These are phyloP conservation scores for Prunella himalayana DNA, from an alignment of 2,113 vertebrate species.

Conservation along the genomic window DNA sequence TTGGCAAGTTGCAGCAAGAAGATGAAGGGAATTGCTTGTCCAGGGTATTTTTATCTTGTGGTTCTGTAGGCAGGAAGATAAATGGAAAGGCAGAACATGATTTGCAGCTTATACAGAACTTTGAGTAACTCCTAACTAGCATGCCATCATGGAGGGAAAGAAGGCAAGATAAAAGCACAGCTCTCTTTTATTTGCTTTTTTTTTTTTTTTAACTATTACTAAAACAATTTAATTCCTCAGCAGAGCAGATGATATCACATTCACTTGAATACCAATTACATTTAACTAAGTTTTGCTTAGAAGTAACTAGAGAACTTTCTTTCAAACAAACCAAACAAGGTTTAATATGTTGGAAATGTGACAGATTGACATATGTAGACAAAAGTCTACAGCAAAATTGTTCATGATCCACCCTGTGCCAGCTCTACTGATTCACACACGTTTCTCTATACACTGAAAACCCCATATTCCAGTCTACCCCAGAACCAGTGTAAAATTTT, in stretches of 20 bases:
- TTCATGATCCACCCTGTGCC: neutral
- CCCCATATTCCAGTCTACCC: neutral
- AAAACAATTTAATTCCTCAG: neutral
- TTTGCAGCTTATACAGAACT: neutral
- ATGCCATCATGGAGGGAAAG: neutral
- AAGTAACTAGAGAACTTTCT: neutral
- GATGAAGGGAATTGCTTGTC: neutral
- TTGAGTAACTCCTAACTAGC: neutral
- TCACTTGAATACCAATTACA: neutral
- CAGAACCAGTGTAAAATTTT: neutral
- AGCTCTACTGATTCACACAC: neutral
- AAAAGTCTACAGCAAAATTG: neutral
- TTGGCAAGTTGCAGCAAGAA: neutral
- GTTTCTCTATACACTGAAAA: neutral
- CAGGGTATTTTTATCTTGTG: constrained; percentile 1
- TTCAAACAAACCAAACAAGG: neutral
- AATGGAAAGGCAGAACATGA: neutral
- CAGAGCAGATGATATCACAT: neutral
- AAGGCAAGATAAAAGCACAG: neutral
- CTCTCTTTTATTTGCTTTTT: neutral
- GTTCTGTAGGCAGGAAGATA: constrained; percentile 1
- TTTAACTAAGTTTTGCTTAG: neutral
- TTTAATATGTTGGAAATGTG: neutral
- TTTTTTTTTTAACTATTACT: neutral
- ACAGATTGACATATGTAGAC: neutral